Percentiles rank a stretch among this genome's conserved stretches.
phyloP scores from a whole-genome alignment of 2,888 invertebrate species.

The Augochlorella aurata region DNA sequence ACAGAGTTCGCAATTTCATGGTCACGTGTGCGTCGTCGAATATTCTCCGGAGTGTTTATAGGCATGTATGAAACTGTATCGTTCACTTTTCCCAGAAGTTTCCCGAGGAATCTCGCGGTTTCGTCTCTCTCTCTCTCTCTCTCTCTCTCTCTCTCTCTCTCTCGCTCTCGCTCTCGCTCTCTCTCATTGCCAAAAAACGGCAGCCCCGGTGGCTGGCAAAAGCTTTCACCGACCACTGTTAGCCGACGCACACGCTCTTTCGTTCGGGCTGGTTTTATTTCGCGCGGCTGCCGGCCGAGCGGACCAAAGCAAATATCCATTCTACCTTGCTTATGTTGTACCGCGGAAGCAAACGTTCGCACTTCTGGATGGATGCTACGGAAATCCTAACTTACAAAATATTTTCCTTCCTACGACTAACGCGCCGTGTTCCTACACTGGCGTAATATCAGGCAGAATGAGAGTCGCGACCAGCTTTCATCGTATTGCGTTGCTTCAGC shows the following conservation, averaged over 20 bases:
- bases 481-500: no score
- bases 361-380: constrained; percentile 19
- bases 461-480: no score
- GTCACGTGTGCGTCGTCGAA: background rate
- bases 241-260: background rate
- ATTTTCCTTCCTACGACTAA: constrained; percentile 10
- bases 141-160: no score
- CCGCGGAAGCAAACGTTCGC: constrained; percentile 17
- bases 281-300: background rate
- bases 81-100: constrained; percentile 28
- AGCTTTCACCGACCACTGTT: constrained; percentile 21
- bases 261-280: constrained; percentile 38
- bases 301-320: constrained; percentile 35
- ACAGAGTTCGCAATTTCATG: background rate
- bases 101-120: background rate
- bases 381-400: constrained; percentile 13
- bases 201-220: constrained; percentile 21
- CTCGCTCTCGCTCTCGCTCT: background rate
- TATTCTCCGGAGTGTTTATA: constrained; percentile 2
- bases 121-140: no score
- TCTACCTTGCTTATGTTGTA: constrained; percentile 16
- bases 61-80: background rate
- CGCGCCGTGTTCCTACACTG: background rate
- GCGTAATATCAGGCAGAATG: no score
- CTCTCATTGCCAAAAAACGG: constrained; percentile 31